These are phyloP conservation scores for Stenopsyche tienmushanensis DNA, from an alignment of 1,140 invertebrate genomes.

Conservation along the genomic window DNA sequence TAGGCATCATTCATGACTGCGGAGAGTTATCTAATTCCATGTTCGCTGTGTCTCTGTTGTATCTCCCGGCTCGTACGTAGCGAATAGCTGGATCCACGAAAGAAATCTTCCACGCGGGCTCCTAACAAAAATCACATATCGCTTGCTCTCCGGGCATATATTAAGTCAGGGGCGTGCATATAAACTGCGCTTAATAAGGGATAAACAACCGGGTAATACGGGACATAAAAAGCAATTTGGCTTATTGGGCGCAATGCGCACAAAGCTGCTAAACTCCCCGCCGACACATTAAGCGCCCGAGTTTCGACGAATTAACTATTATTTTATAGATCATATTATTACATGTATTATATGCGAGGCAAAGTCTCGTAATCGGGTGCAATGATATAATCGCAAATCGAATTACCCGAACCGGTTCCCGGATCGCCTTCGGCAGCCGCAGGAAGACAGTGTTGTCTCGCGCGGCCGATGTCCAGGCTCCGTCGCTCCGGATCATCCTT, in stretches of 20 bases:
- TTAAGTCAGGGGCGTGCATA: conserved; percentile 28
- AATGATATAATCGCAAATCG: conserved; percentile 28
- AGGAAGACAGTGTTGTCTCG: background rate
- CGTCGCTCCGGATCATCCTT: conserved; percentile 9
- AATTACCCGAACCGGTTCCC: conserved; percentile 14
- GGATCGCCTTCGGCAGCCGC: background rate
- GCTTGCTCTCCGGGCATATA: too few relatives aligned
- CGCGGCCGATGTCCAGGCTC: background rate
- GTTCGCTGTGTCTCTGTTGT: too few relatives aligned
- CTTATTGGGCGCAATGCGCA: conserved; percentile 38
- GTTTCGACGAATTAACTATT: conserved; percentile 6
- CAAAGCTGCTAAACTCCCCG: conserved; percentile 14
- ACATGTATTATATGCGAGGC: too few relatives aligned
- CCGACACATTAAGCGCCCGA: conserved; percentile 18
- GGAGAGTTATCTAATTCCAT: too few relatives aligned
- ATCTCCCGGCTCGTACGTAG: too few relatives aligned
- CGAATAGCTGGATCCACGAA: too few relatives aligned
- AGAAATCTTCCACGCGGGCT: too few relatives aligned
- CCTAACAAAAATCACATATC: conserved; percentile 1
- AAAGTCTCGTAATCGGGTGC: conserved; percentile 10
- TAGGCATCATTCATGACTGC: too few relatives aligned
- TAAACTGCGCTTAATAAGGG: conserved; percentile 33
- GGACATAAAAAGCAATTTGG: conserved; percentile 39
- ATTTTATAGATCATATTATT: too few relatives aligned
- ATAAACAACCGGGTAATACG: conserved; percentile 32